A percentile compares a stretch with the other conserved stretches of the same genome.
Conservation (phyloP, 2,113 vertebrate genomes). For the Xyliphius kryptos region DNA sequence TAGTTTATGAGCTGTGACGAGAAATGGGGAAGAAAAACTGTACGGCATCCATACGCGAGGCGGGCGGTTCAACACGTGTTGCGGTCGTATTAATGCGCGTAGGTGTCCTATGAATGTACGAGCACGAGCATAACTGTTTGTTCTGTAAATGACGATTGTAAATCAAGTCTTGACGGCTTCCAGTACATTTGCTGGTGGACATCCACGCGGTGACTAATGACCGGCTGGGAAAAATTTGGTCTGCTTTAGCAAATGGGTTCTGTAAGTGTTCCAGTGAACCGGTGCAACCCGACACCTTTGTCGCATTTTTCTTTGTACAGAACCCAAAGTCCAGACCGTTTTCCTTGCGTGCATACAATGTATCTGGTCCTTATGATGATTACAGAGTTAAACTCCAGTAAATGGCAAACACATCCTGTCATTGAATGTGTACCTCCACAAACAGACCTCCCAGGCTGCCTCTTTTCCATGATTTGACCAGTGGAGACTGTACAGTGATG, state of each 20-base stretch:
- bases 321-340: not conserved
- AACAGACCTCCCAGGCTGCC: slow-evolving; percentile 44
- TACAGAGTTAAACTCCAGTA: slow-evolving; percentile 50
- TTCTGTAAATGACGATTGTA: slow-evolving; percentile 27
- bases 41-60: not conserved
- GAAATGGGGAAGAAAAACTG: slow-evolving; percentile 20
- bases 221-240: not conserved
- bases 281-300: not conserved
- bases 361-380: slow-evolving; percentile 36
- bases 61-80: slow-evolving; percentile 12
- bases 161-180: slow-evolving; percentile 21
- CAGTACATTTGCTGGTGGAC: not conserved
- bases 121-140: slow-evolving; percentile 22
- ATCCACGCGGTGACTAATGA: slow-evolving; percentile 1
- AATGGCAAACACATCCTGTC: slow-evolving; percentile 62
- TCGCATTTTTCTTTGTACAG: not conserved
- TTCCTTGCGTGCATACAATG: slow-evolving; percentile 24
- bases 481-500: slow-evolving; percentile 43
- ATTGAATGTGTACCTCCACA: slow-evolving; percentile 54
- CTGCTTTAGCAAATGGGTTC: not conserved
- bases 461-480: slow-evolving; percentile 53
- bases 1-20: slow-evolving; percentile 47
- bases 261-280: not conserved
- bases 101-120: slow-evolving; percentile 9
- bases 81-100: slow-evolving; percentile 15